Evolutionary conservation across 2,797 vertebrate genomes (phyloP), one percentile per base, ranked within the genome.

Genomic region (Phrynocephalus guinanensis): DNA sequence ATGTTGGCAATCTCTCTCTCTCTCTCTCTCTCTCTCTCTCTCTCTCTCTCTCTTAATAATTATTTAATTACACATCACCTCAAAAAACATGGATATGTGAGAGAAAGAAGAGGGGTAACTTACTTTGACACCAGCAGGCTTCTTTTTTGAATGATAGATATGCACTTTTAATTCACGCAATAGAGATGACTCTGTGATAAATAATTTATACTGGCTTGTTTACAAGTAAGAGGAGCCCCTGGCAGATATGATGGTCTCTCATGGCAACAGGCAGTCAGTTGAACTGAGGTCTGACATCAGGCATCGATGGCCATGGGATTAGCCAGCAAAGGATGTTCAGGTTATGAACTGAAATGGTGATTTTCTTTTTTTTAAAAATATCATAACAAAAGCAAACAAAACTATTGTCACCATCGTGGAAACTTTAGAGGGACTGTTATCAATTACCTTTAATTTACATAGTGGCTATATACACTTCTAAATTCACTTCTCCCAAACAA

Each of bases 111-210:
- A 70, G 38, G 68, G 72, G 83, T 86, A 24, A n/a, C 92, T 93
- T 93, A 93, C 92, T 84, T 93, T 82, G 50, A 20, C 71, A 52
- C 71, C n/a, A 30, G 83, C 63, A 87, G 79, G 8, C 56, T 38
- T 28, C 67, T 72, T 77, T 56, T 56, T 5, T 22, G 26, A 82
- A 52, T 76, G 66, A 73, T 5, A 70, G 86, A 87, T 26, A 66
- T 85, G 15, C 24, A 50, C 28, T 44, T 72, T 50, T 26, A 56
- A 38, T 52, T 18, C 26, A 78, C 83, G 87, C 71, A 84, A 52
- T 26, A 30, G 38, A 63, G 44, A 86, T 44, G 20, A n/a, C 16
- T 86, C 86, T 63, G 68, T 63, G n/a, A 28, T 85, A 72, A 76
- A 82, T 82, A 84, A 87, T 85, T 82, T 80, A 72, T 28, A 63